A percentile compares a stretch with the other conserved stretches of the same genome.
phyloP scores from a whole-genome alignment of 2,113 vertebrate species.

The Donacobius atricapilla region DNA sequence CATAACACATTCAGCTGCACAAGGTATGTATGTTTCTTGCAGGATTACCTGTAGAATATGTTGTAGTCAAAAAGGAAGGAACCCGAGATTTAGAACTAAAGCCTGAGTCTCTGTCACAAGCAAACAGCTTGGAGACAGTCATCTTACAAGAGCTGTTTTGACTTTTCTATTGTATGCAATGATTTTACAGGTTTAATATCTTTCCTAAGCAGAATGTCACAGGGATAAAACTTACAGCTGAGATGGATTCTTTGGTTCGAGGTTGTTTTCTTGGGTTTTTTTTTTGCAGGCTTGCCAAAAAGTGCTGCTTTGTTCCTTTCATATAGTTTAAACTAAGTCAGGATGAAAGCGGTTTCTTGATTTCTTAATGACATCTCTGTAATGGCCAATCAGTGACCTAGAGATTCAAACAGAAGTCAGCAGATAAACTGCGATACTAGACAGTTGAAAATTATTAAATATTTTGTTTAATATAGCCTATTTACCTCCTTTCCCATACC shows the following conservation, averaged over 20 bases:
- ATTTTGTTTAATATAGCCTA: not conserved
- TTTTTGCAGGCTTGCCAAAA: not conserved
- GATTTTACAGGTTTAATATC: not conserved
- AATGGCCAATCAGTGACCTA: not conserved
- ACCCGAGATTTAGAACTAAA: not conserved
- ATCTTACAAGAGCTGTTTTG: not conserved
- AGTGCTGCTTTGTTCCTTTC: not conserved
- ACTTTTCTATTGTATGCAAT: not conserved
- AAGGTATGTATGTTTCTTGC: not conserved
- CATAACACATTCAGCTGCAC: not conserved
- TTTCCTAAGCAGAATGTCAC: not conserved
- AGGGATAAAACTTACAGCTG: not conserved
- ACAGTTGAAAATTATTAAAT: not conserved
- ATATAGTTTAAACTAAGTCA: not conserved
- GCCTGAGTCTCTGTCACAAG: not conserved
- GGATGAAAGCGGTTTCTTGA: not conserved
- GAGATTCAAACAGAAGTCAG: not conserved
- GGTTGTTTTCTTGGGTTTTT: not conserved
- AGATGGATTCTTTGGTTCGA: not conserved
- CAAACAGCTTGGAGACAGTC: not conserved
- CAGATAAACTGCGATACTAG: not conserved
- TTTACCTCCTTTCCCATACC: rapidly evolving
- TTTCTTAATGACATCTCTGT: not conserved
- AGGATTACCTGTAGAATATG: not conserved
- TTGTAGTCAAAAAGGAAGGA: not conserved